Base-by-base conservation (phyloP, 2,113 vertebrate genomes). In the Zingel zingel region DNA sequence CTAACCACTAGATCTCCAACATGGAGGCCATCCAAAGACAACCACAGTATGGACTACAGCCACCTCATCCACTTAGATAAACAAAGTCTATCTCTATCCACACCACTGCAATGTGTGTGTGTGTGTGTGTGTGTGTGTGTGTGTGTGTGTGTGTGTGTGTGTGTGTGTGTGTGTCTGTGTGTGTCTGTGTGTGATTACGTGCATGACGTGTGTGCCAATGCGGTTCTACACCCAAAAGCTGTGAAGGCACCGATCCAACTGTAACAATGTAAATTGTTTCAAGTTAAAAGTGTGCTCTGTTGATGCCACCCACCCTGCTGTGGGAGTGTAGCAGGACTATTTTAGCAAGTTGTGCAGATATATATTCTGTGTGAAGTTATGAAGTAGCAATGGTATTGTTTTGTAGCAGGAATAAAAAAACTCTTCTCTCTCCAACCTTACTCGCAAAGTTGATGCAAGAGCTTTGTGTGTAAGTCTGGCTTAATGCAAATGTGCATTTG, bases 221-320 rank as follows among this genome's bases (percentile, higher is more conserved):
- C 53, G 16, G 51, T 68, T 85, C 78, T 80, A 43, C 80, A 68
- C 74, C 62, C 72, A 66, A 88, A 78, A 53, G 54, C 86, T 36
- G 62, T 10, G 2, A 86, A 79, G 90, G 87, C 88, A 86, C 69
- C 0, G n/a, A 57, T 90, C 88, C 91, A 92, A 87, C 77, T 88
- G 85, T 84, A 93, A 91, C 90, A 92, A 93, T 91, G 91, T 88
- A 83, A 90, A 91, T 89, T 86, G 89, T 91, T 90, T 85, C 71
- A 90, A 83, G 85, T 91, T 92, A 81, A 91, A 91, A 92, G 83
- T 85, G 64, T 47, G 54, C 81, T 85, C 54, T 72, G 82, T 56
- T 90, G 81, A 76, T 90, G 69, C 82, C 79, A 85, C 87, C 82
- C 86, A 87, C 84, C 87, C 74, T 76, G 88, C 85, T 73, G 74